phyloP scores from a whole-genome alignment of 2,797 vertebrate genomes.

The Tiaroga cobitis region DNA sequence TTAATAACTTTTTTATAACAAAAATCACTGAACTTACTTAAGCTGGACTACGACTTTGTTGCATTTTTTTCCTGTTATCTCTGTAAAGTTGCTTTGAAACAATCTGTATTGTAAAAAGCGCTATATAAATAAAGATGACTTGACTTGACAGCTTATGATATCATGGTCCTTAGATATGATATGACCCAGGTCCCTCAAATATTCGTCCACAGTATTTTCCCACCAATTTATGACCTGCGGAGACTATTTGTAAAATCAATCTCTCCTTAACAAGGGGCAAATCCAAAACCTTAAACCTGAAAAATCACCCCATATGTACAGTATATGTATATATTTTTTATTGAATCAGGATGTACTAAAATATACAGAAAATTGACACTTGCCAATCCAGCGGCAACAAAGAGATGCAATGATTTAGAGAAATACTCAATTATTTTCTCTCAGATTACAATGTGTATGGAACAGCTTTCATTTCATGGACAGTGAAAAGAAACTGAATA shows the following conservation, averaged over 20 bases:
- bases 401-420: constrained; percentile 66
- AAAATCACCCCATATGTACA: too few relatives aligned
- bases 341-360: constrained; percentile 80
- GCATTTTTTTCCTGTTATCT: too few relatives aligned
- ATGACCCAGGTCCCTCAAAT: background rate
- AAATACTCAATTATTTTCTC: constrained; percentile 59
- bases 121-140: too few relatives aligned
- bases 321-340: constrained; percentile 71
- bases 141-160: too few relatives aligned
- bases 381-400: constrained; percentile 87
- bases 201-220: too few relatives aligned
- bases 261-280: background rate
- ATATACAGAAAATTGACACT: constrained; percentile 86
- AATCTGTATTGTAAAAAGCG: too few relatives aligned
- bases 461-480: constrained; percentile 46
- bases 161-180: too few relatives aligned
- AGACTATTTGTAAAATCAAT: background rate
- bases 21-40: too few relatives aligned
- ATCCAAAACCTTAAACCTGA: background rate
- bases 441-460: constrained; percentile 64
- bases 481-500: constrained; percentile 22
- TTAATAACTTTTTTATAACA: too few relatives aligned
- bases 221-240: background rate
- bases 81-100: too few relatives aligned
- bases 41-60: too few relatives aligned